phyloP scores from a whole-genome alignment of 2,888 invertebrate genomes.

The Leuctra nigra region DNA sequence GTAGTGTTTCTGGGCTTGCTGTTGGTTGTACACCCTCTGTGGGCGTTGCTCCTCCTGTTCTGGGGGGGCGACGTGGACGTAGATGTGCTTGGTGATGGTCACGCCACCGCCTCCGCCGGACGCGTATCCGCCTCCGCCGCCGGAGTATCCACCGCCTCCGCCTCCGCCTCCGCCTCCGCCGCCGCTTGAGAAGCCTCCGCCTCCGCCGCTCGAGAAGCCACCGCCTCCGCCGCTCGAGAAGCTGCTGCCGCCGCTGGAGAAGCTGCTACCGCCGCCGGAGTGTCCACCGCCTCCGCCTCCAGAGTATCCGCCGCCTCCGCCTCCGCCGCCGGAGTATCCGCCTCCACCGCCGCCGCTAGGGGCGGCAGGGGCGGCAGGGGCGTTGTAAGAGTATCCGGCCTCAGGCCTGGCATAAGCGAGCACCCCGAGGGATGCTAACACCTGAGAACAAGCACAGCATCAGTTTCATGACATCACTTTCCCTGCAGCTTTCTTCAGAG shows the following conservation, averaged over 20 bases:
- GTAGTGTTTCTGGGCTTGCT: slow-evolving; percentile 80
- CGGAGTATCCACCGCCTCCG: slow-evolving; percentile 26
- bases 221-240: slow-evolving; percentile 17
- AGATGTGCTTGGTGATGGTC: slow-evolving; percentile 79
- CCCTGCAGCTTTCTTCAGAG: no score
- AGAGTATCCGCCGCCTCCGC: no score
- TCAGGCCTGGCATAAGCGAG: slow-evolving; percentile 31
- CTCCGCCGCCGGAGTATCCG: no score
- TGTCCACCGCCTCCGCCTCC: no score
- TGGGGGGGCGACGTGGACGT: slow-evolving; percentile 85
- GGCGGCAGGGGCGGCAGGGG: slow-evolving; percentile 19
- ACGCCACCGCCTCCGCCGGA: slow-evolving; percentile 22
- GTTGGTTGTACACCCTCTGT: slow-evolving; percentile 48
- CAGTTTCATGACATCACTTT: no score
- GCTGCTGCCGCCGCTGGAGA: slow-evolving; percentile 20
- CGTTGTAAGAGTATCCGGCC: slow-evolving; percentile 27
- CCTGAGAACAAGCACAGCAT: slow-evolving; percentile 26
- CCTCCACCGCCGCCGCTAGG: slow-evolving; percentile 28
- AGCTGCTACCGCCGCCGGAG: slow-evolving; percentile 1
- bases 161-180: slow-evolving; percentile 34
- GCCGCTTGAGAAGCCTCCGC: slow-evolving; percentile 27
- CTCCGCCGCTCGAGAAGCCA: slow-evolving; percentile 8
- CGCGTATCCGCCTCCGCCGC: slow-evolving; percentile 13
- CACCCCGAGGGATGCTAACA: slow-evolving; percentile 32
- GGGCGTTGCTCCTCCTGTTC: slow-evolving; percentile 63